Evolutionary conservation across 2,113 vertebrate genomes (phyloP).

Genomic region (Eptatretus burgeri): DNA sequence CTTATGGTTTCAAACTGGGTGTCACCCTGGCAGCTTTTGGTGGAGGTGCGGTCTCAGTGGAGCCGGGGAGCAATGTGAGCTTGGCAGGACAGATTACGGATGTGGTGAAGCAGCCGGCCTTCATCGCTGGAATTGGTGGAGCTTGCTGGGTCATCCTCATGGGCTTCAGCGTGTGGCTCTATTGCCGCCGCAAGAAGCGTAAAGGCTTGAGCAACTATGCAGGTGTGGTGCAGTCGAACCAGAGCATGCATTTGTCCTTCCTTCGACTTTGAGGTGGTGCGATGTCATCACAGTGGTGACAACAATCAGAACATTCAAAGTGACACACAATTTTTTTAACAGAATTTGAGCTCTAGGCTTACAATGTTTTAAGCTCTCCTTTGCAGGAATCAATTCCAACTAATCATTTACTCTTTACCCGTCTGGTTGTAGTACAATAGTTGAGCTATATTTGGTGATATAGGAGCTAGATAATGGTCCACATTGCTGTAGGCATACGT

Average conservation of each 20-base stretch:
- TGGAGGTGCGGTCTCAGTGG: background rate
- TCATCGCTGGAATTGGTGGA: slow-evolving; percentile 87
- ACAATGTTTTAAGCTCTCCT: too few relatives aligned
- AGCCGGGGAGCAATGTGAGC: slow-evolving; percentile 55
- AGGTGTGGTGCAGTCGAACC: slow-evolving; percentile 23
- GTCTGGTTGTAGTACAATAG: too few relatives aligned
- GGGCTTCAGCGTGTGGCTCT: slow-evolving; percentile 98
- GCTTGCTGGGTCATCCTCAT: slow-evolving; percentile 98
- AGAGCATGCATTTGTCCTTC: background rate
- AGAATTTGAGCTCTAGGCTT: too few relatives aligned
- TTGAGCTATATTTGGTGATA: too few relatives aligned
- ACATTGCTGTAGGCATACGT: too few relatives aligned
- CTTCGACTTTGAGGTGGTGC: background rate
- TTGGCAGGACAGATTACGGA: slow-evolving; percentile 97
- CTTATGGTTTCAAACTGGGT: too few relatives aligned
- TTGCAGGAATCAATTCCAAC: too few relatives aligned
- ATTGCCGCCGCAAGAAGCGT: slow-evolving; percentile 97
- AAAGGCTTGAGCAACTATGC: slow-evolving; percentile 98
- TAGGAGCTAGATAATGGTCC: too few relatives aligned
- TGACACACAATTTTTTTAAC: too few relatives aligned
- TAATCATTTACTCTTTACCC: too few relatives aligned
- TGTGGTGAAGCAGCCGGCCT: slow-evolving; percentile 93
- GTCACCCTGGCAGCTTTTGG: background rate
- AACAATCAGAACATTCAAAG: too few relatives aligned
- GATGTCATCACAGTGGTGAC: too few relatives aligned